Conservation (phyloP, 2,888 invertebrate species). For the Mamestra brassicae region DNA sequence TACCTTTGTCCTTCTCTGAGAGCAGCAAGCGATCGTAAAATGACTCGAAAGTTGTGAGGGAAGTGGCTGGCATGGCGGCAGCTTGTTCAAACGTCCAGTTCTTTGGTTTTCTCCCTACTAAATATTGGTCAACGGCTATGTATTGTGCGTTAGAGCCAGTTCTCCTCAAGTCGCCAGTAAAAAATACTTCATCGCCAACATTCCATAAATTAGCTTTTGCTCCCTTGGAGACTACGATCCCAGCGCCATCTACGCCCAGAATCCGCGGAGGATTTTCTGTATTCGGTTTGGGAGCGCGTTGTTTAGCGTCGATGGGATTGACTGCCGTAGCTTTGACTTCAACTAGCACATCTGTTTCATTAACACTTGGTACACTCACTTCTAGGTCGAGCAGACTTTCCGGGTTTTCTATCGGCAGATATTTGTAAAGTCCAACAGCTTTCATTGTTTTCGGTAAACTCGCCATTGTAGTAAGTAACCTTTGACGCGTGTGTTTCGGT, state of each 20-base stretch:
- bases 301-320: conserved; percentile 85
- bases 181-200: conserved; percentile 84
- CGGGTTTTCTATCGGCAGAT: conserved; percentile 81
- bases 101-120: conserved; percentile 81
- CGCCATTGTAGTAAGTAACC: conserved; percentile 53
- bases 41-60: conserved; percentile 83
- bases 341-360: conserved; percentile 79
- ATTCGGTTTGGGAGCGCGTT: conserved; percentile 80
- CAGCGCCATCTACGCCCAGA: conserved; percentile 86
- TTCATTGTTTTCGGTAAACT: conserved; percentile 83
- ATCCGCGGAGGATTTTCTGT: conserved; percentile 78
- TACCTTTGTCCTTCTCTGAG: conserved; percentile 84
- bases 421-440: conserved; percentile 85
- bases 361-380: conserved; percentile 76
- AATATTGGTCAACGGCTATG: conserved; percentile 79
- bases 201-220: conserved; percentile 74
- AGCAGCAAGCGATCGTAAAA: conserved; percentile 80
- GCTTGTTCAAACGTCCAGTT: conserved; percentile 84
- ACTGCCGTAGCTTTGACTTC: conserved; percentile 84
- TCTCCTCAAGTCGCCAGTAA: conserved; percentile 79
- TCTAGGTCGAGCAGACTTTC: conserved; percentile 82
- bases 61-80: conserved; percentile 84
- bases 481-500: conserved; percentile 25
- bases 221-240: conserved; percentile 81
- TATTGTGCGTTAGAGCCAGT: conserved; percentile 85